Percentiles rank a stretch among this genome's conserved stretches.
Conservation (phyloP, 2,797 vertebrate species). For the Remorina albescens region DNA sequence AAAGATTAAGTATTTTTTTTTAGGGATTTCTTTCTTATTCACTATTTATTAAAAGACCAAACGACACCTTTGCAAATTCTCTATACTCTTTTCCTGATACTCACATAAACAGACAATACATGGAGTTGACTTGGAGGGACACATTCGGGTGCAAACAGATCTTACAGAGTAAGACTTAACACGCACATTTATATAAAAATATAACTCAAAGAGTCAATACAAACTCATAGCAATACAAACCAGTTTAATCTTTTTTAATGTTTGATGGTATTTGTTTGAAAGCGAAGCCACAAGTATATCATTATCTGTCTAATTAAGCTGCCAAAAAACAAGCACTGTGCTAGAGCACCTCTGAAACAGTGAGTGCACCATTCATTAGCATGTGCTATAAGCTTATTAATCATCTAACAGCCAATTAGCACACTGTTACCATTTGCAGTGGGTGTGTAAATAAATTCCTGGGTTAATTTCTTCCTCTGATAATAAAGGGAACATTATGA, state of each 20-base stretch:
- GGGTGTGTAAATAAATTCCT: slow-evolving; percentile 99
- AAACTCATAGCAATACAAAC: slow-evolving; percentile 84
- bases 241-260: slow-evolving; percentile 92
- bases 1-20: too few species aligned
- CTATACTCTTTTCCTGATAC: background rate
- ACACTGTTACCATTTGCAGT: slow-evolving; percentile 97
- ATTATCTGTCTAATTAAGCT: slow-evolving; percentile 99
- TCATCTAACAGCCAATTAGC: slow-evolving; percentile 99
- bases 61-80: background rate
- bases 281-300: slow-evolving; percentile 98
- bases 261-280: slow-evolving; percentile 97
- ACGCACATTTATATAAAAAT: slow-evolving; percentile 35
- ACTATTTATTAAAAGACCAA: slow-evolving; percentile 11
- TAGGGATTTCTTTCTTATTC: slow-evolving; percentile 5
- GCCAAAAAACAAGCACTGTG: slow-evolving; percentile 95
- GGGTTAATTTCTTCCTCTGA: slow-evolving; percentile 99
- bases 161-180: background rate
- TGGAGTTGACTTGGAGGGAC: slow-evolving; percentile 4
- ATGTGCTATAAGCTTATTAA: slow-evolving; percentile 99
- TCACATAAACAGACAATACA: background rate
- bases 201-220: slow-evolving; percentile 58
- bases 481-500: slow-evolving; percentile 99
- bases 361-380: slow-evolving; percentile 95
- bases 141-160: slow-evolving; percentile 17
- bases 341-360: slow-evolving; percentile 96